A percentile compares a stretch with the other conserved stretches of the same genome.
Evolutionary conservation across 2,113 vertebrate genomes (phyloP).

Genomic region (Caracal caracal): DNA sequence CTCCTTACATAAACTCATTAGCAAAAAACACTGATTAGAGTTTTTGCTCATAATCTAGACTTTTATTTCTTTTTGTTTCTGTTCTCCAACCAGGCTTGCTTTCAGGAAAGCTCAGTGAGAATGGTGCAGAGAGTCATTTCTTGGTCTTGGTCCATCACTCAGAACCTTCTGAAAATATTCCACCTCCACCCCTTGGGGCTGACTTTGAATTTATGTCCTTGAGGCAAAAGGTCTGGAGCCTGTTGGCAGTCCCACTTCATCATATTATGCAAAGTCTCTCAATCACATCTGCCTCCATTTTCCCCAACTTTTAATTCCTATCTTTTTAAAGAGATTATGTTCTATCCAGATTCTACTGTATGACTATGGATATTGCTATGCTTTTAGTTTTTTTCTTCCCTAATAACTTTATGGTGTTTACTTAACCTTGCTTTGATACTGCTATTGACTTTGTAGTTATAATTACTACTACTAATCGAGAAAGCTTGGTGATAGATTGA

Average conservation of each 20-base stretch:
- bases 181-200: neutral
- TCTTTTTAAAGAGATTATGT: neutral
- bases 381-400: slow-evolving; percentile 62
- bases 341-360: neutral
- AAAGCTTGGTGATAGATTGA: slow-evolving; percentile 75
- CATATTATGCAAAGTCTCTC: neutral
- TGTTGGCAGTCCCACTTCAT: neutral
- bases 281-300: neutral
- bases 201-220: neutral
- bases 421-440: slow-evolving; percentile 80
- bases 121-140: neutral
- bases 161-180: slow-evolving; percentile 37
- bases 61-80: neutral
- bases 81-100: neutral
- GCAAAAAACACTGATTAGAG: neutral
- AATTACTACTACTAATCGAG: slow-evolving; percentile 81
- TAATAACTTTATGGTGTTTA: slow-evolving; percentile 78
- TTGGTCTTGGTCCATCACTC: neutral
- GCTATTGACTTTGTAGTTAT: slow-evolving; percentile 74
- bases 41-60: neutral
- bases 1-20: slow-evolving; percentile 66
- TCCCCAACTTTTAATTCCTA: neutral
- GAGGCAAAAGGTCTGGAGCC: neutral
- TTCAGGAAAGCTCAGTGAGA: neutral
- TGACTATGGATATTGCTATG: slow-evolving; percentile 1